Percentiles rank a stretch among this genome's conserved stretches.
These are phyloP conservation scores for Meteorus sp. DNA, from an alignment of 1,140 invertebrate genomes.

Conservation along the genomic window DNA sequence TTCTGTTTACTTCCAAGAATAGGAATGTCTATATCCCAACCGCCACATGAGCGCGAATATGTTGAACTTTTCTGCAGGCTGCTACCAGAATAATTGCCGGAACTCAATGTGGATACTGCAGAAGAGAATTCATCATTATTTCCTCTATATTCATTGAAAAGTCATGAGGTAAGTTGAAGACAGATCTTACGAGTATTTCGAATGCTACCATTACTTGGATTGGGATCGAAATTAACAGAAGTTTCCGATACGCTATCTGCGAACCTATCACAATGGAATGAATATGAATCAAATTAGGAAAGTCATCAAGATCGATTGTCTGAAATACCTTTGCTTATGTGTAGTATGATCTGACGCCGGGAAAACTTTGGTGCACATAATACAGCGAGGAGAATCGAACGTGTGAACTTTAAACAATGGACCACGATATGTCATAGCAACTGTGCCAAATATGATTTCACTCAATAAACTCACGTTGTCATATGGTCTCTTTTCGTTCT, in stretches of 20 bases:
- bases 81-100: constrained; percentile 47
- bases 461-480: constrained; percentile 74
- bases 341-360: constrained; percentile 57
- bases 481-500: constrained; percentile 48
- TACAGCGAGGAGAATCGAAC: constrained; percentile 69
- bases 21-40: constrained; percentile 49
- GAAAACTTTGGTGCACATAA: constrained; percentile 78
- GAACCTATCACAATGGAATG: background rate
- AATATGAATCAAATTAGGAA: constrained; percentile 38
- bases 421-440: constrained; percentile 82
- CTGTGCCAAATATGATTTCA: constrained; percentile 89
- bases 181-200: constrained; percentile 40
- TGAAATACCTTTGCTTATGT: constrained; percentile 46
- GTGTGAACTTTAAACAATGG: constrained; percentile 80
- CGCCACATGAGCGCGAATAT: constrained; percentile 48
- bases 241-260: constrained; percentile 9
- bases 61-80: constrained; percentile 48
- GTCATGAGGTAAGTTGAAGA: background rate
- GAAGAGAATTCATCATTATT: constrained; percentile 8
- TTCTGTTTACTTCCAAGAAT: constrained; percentile 42
- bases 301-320: constrained; percentile 3
- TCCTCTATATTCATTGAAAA: constrained; percentile 1
- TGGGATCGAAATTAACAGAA: constrained; percentile 36
- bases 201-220: constrained; percentile 43
- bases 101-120: constrained; percentile 46